A percentile compares a stretch with the other conserved stretches of the same genome.
Evolutionary conservation across 2,888 invertebrate genomes (phyloP).

Genomic region (Psylliodes chrysocephalus): DNA sequence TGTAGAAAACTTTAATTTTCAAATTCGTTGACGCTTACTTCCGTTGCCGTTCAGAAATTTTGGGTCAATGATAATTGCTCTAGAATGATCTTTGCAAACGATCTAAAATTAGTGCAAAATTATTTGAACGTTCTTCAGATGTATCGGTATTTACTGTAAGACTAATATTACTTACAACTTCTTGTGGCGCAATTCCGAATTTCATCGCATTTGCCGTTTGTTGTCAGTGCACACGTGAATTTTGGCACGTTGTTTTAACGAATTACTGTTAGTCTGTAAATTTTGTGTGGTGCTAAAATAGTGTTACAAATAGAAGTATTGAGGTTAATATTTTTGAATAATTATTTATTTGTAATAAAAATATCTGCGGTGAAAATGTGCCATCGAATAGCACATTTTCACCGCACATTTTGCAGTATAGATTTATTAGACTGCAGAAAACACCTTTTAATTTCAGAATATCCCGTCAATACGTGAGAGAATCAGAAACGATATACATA

Average conservation of each 20-base stretch:
- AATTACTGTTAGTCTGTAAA: neutral
- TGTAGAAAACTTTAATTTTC: no score
- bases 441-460: constrained; percentile 14
- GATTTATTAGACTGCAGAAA: neutral
- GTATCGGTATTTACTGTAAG: neutral
- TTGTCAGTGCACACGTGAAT: neutral
- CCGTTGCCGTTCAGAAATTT: no score
- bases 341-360: neutral
- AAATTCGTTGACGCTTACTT: no score
- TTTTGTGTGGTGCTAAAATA: constrained; percentile 1
- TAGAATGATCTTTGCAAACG: no score
- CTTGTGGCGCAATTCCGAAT: constrained; percentile 16
- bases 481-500: constrained; percentile 11
- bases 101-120: no score
- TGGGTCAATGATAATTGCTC: no score
- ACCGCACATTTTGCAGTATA: neutral
- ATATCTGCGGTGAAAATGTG: neutral
- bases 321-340: constrained; percentile 1
- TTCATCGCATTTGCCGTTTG: constrained; percentile 3
- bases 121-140: no score
- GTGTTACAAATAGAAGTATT: neutral
- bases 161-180: neutral
- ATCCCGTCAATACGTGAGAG: constrained; percentile 17
- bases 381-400: neutral
- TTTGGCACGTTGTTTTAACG: neutral